Evolutionary conservation across 2,888 invertebrate genomes (phyloP).

Genomic region (Trichopoda pennipes): DNA sequence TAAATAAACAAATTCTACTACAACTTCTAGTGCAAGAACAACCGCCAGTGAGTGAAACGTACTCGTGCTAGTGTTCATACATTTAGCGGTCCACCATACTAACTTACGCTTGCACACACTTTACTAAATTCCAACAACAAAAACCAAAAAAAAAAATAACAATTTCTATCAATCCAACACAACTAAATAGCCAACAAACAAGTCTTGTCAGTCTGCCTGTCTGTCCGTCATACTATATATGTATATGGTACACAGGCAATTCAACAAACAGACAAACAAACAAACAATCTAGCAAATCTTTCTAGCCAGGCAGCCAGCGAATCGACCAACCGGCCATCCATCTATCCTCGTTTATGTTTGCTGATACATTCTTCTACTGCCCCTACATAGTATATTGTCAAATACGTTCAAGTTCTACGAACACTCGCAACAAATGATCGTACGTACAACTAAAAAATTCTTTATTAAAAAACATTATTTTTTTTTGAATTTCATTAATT

Average conservation of each 20-base stretch:
- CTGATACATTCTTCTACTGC: slow-evolving; percentile 47
- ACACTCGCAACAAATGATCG: slow-evolving; percentile 31
- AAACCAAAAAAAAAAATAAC: slow-evolving; percentile 11
- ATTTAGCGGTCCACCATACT: slow-evolving; percentile 12
- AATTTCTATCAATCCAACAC: slow-evolving; percentile 42
- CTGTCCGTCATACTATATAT: slow-evolving; percentile 3
- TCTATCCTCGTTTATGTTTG: slow-evolving; percentile 34
- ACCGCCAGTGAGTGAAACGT: slow-evolving; percentile 37
- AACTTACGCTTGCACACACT: slow-evolving; percentile 28
- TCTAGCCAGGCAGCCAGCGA: slow-evolving; percentile 21
- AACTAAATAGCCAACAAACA: slow-evolving; percentile 33
- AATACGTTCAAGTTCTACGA: slow-evolving; percentile 45
- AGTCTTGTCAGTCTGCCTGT: slow-evolving; percentile 15
- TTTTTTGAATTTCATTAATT: slow-evolving; percentile 33
- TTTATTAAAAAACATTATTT: slow-evolving; percentile 22
- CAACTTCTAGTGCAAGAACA: slow-evolving; percentile 39
- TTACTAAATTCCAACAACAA: slow-evolving; percentile 12
- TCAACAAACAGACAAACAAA: slow-evolving; percentile 45
- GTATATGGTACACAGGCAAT: slow-evolving; percentile 5
- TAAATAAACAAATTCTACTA: slow-evolving; percentile 61
- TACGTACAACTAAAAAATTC: slow-evolving; percentile 22
- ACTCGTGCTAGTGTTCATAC: slow-evolving; percentile 54
- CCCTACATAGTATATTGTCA: not conserved
- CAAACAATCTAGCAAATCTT: slow-evolving; percentile 44
- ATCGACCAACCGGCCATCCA: slow-evolving; percentile 9